Conservation (phyloP, 2,113 vertebrate genomes). For the Tauraco erythrolophus region DNA sequence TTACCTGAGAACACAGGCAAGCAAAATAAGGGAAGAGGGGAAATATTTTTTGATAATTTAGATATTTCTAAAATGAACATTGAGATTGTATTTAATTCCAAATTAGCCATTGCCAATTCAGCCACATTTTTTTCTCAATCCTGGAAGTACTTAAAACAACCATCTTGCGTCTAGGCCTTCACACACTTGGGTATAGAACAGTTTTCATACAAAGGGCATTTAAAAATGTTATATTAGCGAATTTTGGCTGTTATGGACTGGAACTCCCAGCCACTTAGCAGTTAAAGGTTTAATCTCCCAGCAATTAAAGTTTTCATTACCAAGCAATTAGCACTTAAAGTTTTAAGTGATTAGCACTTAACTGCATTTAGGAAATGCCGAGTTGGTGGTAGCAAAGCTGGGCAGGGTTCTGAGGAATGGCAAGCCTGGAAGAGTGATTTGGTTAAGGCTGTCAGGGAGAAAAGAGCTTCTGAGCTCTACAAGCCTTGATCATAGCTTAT, state of each 20-base stretch:
- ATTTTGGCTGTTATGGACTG: conserved; percentile 49
- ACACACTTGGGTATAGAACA: background rate
- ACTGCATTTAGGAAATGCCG: background rate
- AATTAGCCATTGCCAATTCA: background rate
- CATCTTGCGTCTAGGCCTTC: background rate
- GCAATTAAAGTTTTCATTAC: conserved; percentile 65
- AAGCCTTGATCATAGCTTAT: background rate
- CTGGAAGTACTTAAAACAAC: background rate
- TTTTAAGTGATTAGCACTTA: conserved; percentile 52
- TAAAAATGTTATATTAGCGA: background rate
- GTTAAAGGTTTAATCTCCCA: conserved; percentile 48
- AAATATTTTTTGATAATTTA: background rate
- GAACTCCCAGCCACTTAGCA: conserved; percentile 33
- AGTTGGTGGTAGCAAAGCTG: background rate
- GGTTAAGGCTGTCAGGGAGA: background rate
- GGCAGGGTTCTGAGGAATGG: background rate
- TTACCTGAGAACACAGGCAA: background rate
- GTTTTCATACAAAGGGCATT: background rate
- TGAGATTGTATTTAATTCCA: background rate
- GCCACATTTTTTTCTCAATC: background rate
- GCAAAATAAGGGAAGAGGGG: background rate
- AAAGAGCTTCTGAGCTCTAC: background rate
- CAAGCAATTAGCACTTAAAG: conserved; percentile 56
- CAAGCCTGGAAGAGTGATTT: background rate
- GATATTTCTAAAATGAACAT: background rate